A percentile compares a stretch with the other conserved stretches of the same genome.
phyloP scores from a whole-genome alignment of 2,113 vertebrate species.

The Carassius gibelio region DNA sequence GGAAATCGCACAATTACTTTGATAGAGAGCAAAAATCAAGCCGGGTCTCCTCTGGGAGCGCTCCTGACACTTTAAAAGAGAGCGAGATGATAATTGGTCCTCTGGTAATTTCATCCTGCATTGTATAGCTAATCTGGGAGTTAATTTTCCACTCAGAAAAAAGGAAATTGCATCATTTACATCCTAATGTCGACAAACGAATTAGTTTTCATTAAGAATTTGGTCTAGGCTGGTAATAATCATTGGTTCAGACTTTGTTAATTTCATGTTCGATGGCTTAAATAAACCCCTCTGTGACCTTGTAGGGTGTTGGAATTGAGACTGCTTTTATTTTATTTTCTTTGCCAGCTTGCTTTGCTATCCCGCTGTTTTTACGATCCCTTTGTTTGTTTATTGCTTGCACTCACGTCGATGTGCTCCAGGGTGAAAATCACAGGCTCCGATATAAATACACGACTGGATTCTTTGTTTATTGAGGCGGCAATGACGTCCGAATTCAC shows the following conservation, averaged over 20 bases:
- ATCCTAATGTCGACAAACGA: conserved; percentile 97
- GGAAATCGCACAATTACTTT: conserved; percentile 75
- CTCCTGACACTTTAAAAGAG: conserved; percentile 80
- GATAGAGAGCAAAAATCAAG: conserved; percentile 74
- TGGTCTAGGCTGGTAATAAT: conserved; percentile 90
- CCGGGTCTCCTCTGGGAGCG: conserved; percentile 73
- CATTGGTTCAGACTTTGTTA: conserved; percentile 90
- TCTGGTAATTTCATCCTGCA: conserved; percentile 80
- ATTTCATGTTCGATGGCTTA: conserved; percentile 94
- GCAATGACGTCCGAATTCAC: conserved; percentile 98
- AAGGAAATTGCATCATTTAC: conserved; percentile 90
- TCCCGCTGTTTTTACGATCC: conserved; percentile 22
- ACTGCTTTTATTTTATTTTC: conserved; percentile 63
- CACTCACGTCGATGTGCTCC: conserved; percentile 96
- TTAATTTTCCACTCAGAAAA: conserved; percentile 90
- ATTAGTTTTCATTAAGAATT: conserved; percentile 99
- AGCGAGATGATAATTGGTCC: conserved; percentile 78
- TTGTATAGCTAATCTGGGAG: conserved; percentile 88
- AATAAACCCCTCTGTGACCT: conserved; percentile 89
- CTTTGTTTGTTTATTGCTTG: conserved; percentile 60
- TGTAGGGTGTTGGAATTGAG: conserved; percentile 84
- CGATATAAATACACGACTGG: conserved; percentile 94
- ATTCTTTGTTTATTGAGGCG: conserved; percentile 98
- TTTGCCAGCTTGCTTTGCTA: conserved; percentile 67
- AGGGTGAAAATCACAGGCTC: conserved; percentile 97